A percentile compares a stretch with the other conserved stretches of the same genome.
Conservation (phyloP, 1,140 invertebrate genomes). For the Bombus waltoni region DNA sequence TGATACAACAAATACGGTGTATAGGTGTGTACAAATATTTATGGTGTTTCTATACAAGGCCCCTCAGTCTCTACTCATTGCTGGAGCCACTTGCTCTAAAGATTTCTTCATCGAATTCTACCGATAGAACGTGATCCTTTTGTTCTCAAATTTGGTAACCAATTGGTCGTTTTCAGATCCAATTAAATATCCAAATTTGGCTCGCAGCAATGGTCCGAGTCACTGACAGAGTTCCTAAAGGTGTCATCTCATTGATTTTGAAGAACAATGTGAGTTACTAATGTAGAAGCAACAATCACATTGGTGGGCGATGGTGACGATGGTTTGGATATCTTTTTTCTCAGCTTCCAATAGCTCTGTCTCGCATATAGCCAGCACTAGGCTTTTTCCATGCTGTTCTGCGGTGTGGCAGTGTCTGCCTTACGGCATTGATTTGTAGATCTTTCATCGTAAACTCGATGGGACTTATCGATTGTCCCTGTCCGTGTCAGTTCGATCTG, state of each 20-base stretch:
- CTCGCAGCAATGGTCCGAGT: conserved; percentile 5
- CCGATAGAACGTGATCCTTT: not conserved
- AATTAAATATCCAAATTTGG: not conserved
- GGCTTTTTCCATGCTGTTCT: conserved; percentile 59
- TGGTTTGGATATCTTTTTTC: conserved; percentile 15
- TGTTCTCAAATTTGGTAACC: not conserved
- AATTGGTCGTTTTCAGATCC: not conserved
- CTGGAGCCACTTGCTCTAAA: not conserved
- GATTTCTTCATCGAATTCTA: no score
- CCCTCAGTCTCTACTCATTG: not conserved
- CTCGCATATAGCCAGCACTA: conserved; percentile 4
- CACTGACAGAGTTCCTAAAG: not conserved
- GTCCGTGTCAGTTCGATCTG: not conserved
- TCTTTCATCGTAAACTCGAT: not conserved
- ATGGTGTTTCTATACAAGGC: conserved; percentile 7
- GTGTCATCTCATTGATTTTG: not conserved
- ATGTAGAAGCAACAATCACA: not conserved
- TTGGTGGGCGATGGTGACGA: conserved; percentile 25
- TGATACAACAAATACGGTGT: conserved; percentile 33
- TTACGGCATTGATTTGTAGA: conserved; percentile 70
- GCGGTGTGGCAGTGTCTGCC: conserved; percentile 80
- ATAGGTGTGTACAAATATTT: conserved; percentile 32
- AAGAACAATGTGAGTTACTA: not conserved
- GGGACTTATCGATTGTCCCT: not conserved
- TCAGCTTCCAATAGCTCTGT: conserved; percentile 11